phyloP scores from a whole-genome alignment of 2,797 vertebrate species.

The Bovichtus diacanthus region DNA sequence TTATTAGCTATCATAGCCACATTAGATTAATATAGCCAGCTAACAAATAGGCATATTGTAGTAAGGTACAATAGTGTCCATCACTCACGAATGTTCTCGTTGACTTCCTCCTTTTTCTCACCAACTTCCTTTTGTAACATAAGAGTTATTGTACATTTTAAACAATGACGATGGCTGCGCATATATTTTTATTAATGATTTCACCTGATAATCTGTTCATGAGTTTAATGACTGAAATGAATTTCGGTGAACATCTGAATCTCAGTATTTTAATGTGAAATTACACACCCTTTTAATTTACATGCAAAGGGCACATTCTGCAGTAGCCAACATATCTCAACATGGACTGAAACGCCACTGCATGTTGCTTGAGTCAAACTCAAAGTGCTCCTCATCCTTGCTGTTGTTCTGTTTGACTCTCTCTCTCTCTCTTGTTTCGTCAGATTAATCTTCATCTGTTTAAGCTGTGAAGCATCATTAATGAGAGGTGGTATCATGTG shows the following conservation, averaged over 20 bases:
- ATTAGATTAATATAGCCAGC: neutral
- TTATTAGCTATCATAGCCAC: neutral
- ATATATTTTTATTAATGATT: neutral
- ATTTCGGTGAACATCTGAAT: neutral
- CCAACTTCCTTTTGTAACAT: neutral
- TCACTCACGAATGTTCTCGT: neutral
- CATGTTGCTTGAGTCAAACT: neutral
- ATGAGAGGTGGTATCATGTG: conserved; percentile 57
- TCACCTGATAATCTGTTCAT: neutral
- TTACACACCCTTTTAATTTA: neutral
- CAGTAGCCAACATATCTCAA: neutral
- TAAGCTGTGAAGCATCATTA: conserved; percentile 59
- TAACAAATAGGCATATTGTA: neutral
- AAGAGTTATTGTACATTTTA: neutral
- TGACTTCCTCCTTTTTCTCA: neutral
- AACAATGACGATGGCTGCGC: neutral
- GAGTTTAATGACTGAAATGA: neutral
- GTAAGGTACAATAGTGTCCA: neutral
- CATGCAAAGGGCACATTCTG: neutral
- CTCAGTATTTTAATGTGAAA: neutral
- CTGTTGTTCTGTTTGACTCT: conserved; percentile 10
- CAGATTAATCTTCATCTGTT: conserved; percentile 66
- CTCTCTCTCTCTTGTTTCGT: conserved; percentile 22
- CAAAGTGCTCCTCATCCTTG: neutral
- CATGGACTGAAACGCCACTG: neutral